These are phyloP conservation scores for Nomada ferruginata DNA, from an alignment of 2,888 invertebrate species.

Conservation along the genomic window DNA sequence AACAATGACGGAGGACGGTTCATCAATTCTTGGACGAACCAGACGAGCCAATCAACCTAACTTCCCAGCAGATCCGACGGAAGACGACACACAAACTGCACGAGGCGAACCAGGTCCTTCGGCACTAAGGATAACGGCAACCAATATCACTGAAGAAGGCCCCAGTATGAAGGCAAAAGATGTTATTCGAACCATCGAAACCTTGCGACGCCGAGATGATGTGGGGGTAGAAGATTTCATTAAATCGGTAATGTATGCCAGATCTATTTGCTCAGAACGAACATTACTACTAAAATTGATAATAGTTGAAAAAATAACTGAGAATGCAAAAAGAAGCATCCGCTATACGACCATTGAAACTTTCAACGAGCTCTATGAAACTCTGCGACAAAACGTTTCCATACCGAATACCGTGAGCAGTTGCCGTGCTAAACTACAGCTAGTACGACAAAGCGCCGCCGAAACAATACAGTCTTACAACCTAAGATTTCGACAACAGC, in stretches of 20 bases:
- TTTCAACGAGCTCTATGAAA: neutral
- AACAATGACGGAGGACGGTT: no score
- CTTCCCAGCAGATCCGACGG: no score
- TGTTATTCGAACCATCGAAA: neutral
- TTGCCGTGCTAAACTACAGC: neutral
- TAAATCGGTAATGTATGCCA: neutral
- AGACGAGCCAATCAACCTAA: no score
- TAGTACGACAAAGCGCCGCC: neutral
- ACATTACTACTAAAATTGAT: neutral
- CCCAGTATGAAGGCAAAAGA: neutral
- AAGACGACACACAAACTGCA: no score
- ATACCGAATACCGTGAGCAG: neutral
- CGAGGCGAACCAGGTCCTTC: no score
- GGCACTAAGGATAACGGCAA: no score
- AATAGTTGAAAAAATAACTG: slow-evolving; percentile 1
- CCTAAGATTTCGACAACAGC: slow-evolving; percentile 15
- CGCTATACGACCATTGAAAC: neutral
- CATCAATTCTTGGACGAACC: no score
- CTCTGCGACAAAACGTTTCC: neutral
- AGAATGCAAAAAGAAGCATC: neutral
- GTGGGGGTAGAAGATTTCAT: neutral
- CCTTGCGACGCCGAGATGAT: neutral
- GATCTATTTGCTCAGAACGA: neutral
- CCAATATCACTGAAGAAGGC: no score
- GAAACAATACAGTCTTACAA: slow-evolving; percentile 12